These are phyloP conservation scores for Macrophya annulata DNA, from an alignment of 2,888 invertebrate genomes.

Conservation along the genomic window DNA sequence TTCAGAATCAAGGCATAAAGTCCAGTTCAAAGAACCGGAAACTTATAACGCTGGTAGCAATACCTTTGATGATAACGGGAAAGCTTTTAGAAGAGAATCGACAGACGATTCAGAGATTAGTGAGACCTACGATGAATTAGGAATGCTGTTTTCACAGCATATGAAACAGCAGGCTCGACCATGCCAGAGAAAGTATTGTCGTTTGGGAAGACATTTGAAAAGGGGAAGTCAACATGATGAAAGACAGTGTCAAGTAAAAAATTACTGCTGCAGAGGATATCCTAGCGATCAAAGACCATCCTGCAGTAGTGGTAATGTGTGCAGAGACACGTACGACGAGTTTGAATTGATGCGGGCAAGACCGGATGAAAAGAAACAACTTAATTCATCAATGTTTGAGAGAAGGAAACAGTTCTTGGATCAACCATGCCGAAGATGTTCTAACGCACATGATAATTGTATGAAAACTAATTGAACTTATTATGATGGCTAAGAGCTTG, in stretches of 20 bases:
- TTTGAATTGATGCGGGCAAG: constrained; percentile 64
- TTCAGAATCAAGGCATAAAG: neutral
- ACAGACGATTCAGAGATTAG: constrained; percentile 33
- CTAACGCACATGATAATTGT: neutral
- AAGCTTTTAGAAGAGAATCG: neutral
- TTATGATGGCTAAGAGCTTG: neutral
- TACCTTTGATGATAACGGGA: neutral
- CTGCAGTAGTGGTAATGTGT: constrained; percentile 66
- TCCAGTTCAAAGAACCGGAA: constrained; percentile 5
- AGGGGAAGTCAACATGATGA: constrained; percentile 60
- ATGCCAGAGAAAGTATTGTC: constrained; percentile 65
- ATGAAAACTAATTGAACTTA: neutral
- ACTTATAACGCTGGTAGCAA: neutral
- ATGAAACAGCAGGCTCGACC: constrained; percentile 63
- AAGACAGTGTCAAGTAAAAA: constrained; percentile 62
- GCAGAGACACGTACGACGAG: constrained; percentile 67
- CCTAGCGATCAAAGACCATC: constrained; percentile 62
- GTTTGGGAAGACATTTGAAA: constrained; percentile 62
- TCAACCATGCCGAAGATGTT: constrained; percentile 61
- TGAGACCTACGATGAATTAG: constrained; percentile 66
- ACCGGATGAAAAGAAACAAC: constrained; percentile 54
- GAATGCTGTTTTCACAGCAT: constrained; percentile 66
- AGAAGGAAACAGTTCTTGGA: constrained; percentile 65
- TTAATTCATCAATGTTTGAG: constrained; percentile 61
- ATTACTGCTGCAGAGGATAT: constrained; percentile 57